phyloP scores from a whole-genome alignment of 2,797 vertebrate species.

The Phalanger gymnotis region DNA sequence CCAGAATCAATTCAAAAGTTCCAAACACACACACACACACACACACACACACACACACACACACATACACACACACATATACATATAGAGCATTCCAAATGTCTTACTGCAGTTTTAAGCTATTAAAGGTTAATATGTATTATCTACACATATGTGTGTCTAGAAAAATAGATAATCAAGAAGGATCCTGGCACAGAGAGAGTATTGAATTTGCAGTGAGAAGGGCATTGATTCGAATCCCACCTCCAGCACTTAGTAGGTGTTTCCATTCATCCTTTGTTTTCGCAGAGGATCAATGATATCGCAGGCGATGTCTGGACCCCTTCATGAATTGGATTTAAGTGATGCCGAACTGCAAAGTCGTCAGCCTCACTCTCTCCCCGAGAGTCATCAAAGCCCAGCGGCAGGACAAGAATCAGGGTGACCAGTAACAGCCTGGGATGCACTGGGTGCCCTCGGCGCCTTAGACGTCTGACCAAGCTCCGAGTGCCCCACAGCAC shows the following conservation, averaged over 20 bases:
- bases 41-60: neutral
- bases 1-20: neutral
- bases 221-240: too few species aligned
- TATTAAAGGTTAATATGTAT: neutral
- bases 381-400: neutral
- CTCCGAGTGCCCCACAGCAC: neutral
- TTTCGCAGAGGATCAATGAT: neutral
- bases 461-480: neutral
- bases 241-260: too few species aligned
- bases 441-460: neutral
- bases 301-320: neutral
- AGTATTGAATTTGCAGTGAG: neutral
- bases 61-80: too few species aligned
- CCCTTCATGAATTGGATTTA: neutral
- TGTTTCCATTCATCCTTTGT: neutral
- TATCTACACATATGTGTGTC: neutral
- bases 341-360: neutral
- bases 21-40: neutral
- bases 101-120: neutral
- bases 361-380: neutral
- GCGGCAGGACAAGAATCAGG: neutral
- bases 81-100: neutral
- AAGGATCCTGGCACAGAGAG: neutral
- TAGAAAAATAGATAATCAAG: neutral
- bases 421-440: too few species aligned